Base-by-base conservation (phyloP, 1,140 invertebrate genomes). In the Chlorops oryzae region DNA sequence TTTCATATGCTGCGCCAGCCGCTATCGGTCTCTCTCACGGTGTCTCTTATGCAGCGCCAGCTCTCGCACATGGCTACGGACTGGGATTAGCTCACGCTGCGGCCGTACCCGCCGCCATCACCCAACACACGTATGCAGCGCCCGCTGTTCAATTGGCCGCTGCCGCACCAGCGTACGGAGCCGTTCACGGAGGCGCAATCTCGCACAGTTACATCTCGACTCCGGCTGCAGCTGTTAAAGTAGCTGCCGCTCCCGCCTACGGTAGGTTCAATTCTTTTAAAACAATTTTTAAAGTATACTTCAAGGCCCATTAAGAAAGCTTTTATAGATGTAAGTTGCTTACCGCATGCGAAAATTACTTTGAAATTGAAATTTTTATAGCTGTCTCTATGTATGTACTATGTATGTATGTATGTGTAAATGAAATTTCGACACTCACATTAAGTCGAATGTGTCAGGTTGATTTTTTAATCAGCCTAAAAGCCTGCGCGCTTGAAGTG, bases 171-270 rank as follows among this genome's bases (percentile, higher is more conserved):
- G 57, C 61, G 15, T 55, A 50, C 27, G 55, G 48, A 0, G 57
- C 62, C 10, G 58, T 60, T 15, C 62, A 62, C n/a, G n/a, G n/a
- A n/a, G 1, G 50, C 58, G 3, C 37, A n/a, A 15, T 59, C 6
- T 52, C 65, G n/a, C 65, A 68, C 24, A 61, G 65, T 32, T 69
- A 55, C 41, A 52, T 56, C 2, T 53, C 61, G 25, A 51, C 64
- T n/a, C 62, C 65, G n/a, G 51, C 65, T 18, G 56, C 61, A 2
- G 65, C 67, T 32, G 32, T 69, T 43, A 69, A 69, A 41, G 52
- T 60, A 12, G 44, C 53, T 37, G 55, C 65, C 22, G 65, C 65
- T 45, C 65, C 65, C n/a, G 56, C 65, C 32, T 68, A 68, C 45
- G 65, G 65, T 69, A 69, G 65, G 63, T 62, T 28, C 22, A 32